phyloP scores from a whole-genome alignment of 2,113 vertebrate species.

The Oenanthe oenanthe region DNA sequence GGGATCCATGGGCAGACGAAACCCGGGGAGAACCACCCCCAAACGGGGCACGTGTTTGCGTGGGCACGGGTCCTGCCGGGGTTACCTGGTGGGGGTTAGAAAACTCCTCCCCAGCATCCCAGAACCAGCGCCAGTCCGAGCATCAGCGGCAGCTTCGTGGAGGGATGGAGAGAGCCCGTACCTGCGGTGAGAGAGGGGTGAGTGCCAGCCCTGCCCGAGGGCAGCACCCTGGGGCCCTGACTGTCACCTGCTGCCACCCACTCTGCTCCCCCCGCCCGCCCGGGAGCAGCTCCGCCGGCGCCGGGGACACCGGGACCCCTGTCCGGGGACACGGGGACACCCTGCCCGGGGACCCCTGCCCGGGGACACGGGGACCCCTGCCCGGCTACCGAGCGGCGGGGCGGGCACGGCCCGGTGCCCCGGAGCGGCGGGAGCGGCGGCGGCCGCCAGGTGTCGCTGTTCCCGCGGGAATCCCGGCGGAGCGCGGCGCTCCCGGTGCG shows the following conservation, averaged over 20 bases:
- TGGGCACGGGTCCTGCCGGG: fast-evolving
- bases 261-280: neutral
- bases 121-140: neutral
- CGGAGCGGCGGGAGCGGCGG: too few relatives aligned
- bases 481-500: neutral
- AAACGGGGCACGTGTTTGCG: fast-evolving
- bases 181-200: neutral
- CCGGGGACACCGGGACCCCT: neutral
- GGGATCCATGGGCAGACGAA: fast-evolving
- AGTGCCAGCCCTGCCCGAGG: neutral
- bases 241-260: neutral
- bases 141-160: neutral
- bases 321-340: neutral
- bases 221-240: neutral
- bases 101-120: neutral
- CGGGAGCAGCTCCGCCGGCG: neutral
- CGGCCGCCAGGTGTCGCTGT: conserved; percentile 41
- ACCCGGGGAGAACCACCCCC: fast-evolving
- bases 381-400: neutral
- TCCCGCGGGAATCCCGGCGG: neutral
- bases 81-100: neutral
- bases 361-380: neutral
- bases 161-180: neutral
- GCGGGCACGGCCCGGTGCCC: neutral
- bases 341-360: neutral